A percentile compares a stretch with the other conserved stretches of the same genome.
Evolutionary conservation across 2,797 vertebrate species (phyloP).

Genomic region (Chaetophractus vellerosus): DNA sequence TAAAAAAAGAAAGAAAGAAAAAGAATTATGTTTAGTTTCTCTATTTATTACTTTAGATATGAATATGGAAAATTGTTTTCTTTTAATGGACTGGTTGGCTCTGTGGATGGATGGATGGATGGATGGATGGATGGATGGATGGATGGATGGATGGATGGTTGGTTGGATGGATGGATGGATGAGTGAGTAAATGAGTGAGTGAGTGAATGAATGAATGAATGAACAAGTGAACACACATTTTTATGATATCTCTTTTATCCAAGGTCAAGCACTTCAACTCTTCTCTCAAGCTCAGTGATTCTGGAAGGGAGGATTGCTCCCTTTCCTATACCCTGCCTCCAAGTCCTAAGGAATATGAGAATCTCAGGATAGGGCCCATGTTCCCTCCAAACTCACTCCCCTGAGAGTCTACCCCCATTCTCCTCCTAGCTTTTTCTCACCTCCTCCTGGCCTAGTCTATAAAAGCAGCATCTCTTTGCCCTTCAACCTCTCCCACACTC

Average conservation of each 20-base stretch:
- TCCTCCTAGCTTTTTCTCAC: background rate
- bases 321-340: background rate
- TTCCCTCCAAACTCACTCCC: background rate
- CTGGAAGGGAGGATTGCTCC: background rate
- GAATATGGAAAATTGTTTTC: background rate
- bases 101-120: background rate
- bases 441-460: background rate
- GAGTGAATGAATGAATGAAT: background rate
- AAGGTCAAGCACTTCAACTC: background rate
- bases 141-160: background rate
- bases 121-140: background rate
- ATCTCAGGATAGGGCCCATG: background rate
- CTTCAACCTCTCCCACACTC: background rate
- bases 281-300: conserved; percentile 16
- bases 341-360: background rate
- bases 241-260: background rate
- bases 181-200: background rate
- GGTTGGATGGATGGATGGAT: background rate
- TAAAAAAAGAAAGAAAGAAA: background rate
- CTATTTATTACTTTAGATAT: background rate
- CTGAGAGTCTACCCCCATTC: background rate
- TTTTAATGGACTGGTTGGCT: conserved; percentile 1
- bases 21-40: conserved; percentile 19
- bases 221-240: background rate
- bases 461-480: conserved; percentile 47